Evolutionary conservation across 2,797 vertebrate genomes (phyloP), one percentile per base, ranked within the genome.

Genomic region (Valencia hispanica): DNA sequence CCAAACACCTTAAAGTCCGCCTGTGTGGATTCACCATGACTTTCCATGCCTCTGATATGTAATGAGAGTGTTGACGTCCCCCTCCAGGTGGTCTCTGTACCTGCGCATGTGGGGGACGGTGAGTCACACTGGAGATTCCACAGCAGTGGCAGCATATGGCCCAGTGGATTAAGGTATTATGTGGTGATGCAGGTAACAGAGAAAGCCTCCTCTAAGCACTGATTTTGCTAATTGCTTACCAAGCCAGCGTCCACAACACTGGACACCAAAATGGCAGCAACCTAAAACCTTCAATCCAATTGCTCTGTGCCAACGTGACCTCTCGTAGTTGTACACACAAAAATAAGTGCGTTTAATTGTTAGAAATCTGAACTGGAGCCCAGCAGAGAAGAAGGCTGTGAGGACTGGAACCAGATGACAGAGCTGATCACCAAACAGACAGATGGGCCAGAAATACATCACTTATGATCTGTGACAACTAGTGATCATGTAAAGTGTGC

Each of bases 161-260:
- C 84, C 84, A 79, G 88, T 84, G 93, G 96, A 97, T 97, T 97
- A 97, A 81, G 89, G 89, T 95, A 94, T 98, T 97, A 97, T 76
- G 86, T 89, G 91, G 95, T 94, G 95, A 96, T 91, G 91, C 88
- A 89, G 92, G 94, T 94, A 95, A 95, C 94, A 95, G 94, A 95
- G 88, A 94, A 95, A 95, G 89, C 47, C 61, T 92, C 88, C 75
- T 87, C 89, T 92, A 93, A 96, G 94, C 93, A 80, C 1, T 94
- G 94, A 95, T 95, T 65, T 91, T 92, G 90, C 87, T 96, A 96
- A 96, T 95, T 95, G 95, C 94, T 96, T 95, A 95, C 87, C 86
- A 47, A 89, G 86, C 82, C 89, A 88, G 78, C 74, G 0, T 87
- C 71, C 27, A 91, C 81, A 87, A 91, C 90, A 77, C 83, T 83